Evolutionary conservation across 2,113 vertebrate species (phyloP).

Genomic region (Electrona antarctica): DNA sequence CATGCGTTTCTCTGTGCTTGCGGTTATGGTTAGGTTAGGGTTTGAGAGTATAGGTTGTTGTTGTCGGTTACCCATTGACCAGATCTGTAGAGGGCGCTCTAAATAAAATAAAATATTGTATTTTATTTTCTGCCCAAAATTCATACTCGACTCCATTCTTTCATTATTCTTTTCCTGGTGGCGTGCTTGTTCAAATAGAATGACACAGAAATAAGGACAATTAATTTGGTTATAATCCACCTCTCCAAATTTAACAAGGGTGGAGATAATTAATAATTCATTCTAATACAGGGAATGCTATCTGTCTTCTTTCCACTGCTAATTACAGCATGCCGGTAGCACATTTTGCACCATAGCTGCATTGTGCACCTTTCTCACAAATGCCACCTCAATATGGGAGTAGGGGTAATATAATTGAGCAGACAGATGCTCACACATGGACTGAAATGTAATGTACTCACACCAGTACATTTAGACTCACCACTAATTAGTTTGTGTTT

Average conservation of each 20-base stretch:
- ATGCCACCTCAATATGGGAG: background rate
- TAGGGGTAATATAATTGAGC: background rate
- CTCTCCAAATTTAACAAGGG: background rate
- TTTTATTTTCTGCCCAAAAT: too few relatives aligned
- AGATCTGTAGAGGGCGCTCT: too few relatives aligned
- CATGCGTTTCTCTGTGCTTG: too few relatives aligned
- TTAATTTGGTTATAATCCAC: too few relatives aligned
- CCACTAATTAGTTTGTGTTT: background rate
- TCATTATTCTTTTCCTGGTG: too few relatives aligned
- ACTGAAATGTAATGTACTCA: background rate
- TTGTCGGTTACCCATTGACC: too few relatives aligned
- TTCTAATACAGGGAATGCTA: background rate
- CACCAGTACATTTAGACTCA: background rate
- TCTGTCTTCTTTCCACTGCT: background rate
- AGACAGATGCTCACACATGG: background rate
- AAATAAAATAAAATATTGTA: too few relatives aligned
- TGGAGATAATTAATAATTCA: background rate
- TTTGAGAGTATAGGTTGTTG: too few relatives aligned
- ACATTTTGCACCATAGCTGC: background rate
- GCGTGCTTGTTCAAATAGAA: too few relatives aligned
- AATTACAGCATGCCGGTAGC: background rate
- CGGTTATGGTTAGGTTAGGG: too few relatives aligned
- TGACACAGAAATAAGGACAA: too few relatives aligned
- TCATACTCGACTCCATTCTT: too few relatives aligned
- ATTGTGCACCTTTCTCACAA: background rate